Evolutionary conservation across 2,113 vertebrate genomes (phyloP).

Genomic region (Colossoma macropomum): DNA sequence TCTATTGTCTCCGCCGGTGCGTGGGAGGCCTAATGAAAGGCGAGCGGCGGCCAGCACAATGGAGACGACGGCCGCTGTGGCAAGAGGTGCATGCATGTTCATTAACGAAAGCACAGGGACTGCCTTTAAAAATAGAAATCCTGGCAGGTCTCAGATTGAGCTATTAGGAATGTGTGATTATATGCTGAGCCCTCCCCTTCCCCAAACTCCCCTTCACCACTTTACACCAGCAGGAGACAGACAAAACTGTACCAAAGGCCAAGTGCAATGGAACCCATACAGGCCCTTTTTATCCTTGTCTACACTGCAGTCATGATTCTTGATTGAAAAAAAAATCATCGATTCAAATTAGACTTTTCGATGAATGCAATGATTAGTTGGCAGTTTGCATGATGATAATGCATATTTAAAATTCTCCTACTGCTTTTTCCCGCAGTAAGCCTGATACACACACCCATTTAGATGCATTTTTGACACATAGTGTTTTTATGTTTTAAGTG

Average conservation of each 20-base stretch:
- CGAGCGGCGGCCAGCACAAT: conserved; percentile 62
- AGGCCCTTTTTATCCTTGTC: not conserved
- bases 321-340: not conserved
- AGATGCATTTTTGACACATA: too few species aligned
- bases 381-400: not conserved
- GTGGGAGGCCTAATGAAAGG: conserved; percentile 61
- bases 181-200: conserved; percentile 44
- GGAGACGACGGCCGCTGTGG: conserved; percentile 45
- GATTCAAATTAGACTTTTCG: not conserved
- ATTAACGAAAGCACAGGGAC: conserved; percentile 58
- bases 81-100: conserved; percentile 57
- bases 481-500: too few species aligned
- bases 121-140: conserved; percentile 62
- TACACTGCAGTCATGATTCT: not conserved
- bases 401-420: not conserved
- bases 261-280: conserved; percentile 26
- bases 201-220: conserved; percentile 32
- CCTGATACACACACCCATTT: too few species aligned
- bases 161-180: conserved; percentile 62
- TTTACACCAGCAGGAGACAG: conserved; percentile 48
- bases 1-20: conserved; percentile 67
- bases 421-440: too few species aligned
- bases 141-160: conserved; percentile 60
- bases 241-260: conserved; percentile 48
- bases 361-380: not conserved